phyloP scores from a whole-genome alignment of 2,888 invertebrate genomes.

The Orthonychiurus folsomi region DNA sequence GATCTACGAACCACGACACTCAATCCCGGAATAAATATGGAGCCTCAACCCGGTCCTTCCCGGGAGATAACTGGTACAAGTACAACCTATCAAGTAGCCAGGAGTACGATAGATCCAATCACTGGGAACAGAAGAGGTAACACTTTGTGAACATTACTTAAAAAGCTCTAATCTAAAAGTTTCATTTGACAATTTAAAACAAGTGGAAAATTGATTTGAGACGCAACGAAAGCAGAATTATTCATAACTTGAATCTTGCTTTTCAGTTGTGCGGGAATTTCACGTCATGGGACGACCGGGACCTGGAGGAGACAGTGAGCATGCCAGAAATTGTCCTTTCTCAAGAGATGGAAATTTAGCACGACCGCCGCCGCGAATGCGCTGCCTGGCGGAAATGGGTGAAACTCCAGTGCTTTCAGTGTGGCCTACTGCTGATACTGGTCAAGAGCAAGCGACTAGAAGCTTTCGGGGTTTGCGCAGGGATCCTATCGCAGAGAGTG shows the following conservation, averaged over 20 bases:
- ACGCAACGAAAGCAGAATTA: too few species aligned
- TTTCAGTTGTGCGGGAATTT: constrained; percentile 30
- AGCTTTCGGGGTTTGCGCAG: constrained; percentile 21
- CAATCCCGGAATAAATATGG: constrained; percentile 3
- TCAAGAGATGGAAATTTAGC: constrained; percentile 23
- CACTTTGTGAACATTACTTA: too few species aligned
- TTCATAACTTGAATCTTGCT: too few species aligned
- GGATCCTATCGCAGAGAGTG: not conserved
- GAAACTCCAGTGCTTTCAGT: constrained; percentile 26
- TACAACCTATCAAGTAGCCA: not conserved
- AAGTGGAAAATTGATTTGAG: too few species aligned
- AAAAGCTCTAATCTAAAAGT: too few species aligned
- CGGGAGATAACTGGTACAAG: constrained; percentile 10
- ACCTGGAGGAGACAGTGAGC: constrained; percentile 29
- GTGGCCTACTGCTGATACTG: constrained; percentile 38
- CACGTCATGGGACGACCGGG: constrained; percentile 26
- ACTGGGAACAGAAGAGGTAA: constrained; percentile 14
- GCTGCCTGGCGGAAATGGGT: constrained; percentile 33
- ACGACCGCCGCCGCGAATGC: constrained; percentile 36
- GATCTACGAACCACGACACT: constrained; percentile 12
- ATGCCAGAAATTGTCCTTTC: constrained; percentile 38
- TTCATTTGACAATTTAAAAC: too few species aligned
- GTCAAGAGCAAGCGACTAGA: constrained; percentile 24
- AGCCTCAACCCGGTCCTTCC: constrained; percentile 21
- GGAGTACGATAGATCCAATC: not conserved